Evolutionary conservation across 2,797 vertebrate species (phyloP).

Genomic region (Adrianichthys oophorus): DNA sequence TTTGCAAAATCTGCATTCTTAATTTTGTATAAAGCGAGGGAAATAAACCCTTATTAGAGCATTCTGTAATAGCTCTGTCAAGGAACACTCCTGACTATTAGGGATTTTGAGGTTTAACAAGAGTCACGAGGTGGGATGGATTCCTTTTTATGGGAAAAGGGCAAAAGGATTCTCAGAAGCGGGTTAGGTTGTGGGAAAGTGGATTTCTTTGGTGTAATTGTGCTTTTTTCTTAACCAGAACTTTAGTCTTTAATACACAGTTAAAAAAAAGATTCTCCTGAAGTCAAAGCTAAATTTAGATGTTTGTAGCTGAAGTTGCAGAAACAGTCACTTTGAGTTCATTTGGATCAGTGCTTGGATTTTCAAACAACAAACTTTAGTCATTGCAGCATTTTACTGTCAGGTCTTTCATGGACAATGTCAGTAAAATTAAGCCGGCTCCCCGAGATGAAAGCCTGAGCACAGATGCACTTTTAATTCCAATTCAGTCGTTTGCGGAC

Average conservation of each 20-base stretch:
- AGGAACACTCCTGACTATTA: conserved; percentile 53
- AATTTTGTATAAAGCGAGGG: conserved; percentile 28
- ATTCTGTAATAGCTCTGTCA: conserved; percentile 34
- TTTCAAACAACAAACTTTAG: conserved; percentile 7
- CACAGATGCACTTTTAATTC: conserved; percentile 16
- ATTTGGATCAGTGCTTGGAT: conserved; percentile 1
- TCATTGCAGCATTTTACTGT: conserved; percentile 3
- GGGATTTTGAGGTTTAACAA: conserved; percentile 54
- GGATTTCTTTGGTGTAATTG: conserved; percentile 54
- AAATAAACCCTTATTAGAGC: conserved; percentile 41
- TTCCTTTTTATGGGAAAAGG: conserved; percentile 49
- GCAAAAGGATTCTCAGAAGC: conserved; percentile 39
- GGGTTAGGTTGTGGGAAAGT: conserved; percentile 49
- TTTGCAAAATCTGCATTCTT: no score
- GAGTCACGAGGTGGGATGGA: conserved; percentile 55
- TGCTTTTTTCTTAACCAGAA: conserved; percentile 17
- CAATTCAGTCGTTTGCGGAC: conserved; percentile 13
- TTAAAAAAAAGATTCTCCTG: conserved; percentile 10
- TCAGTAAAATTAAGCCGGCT: conserved; percentile 7
- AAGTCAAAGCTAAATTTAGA: conserved; percentile 13
- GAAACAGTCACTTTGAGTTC: conserved; percentile 1
- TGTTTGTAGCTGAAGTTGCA: conserved; percentile 3
- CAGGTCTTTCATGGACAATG: neutral
- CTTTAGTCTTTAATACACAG: conserved; percentile 28
- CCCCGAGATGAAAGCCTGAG: conserved; percentile 15